Evolutionary conservation across 2,797 vertebrate genomes (phyloP), one percentile per base, ranked within the genome.

Genomic region (Etheostoma nigrum): DNA sequence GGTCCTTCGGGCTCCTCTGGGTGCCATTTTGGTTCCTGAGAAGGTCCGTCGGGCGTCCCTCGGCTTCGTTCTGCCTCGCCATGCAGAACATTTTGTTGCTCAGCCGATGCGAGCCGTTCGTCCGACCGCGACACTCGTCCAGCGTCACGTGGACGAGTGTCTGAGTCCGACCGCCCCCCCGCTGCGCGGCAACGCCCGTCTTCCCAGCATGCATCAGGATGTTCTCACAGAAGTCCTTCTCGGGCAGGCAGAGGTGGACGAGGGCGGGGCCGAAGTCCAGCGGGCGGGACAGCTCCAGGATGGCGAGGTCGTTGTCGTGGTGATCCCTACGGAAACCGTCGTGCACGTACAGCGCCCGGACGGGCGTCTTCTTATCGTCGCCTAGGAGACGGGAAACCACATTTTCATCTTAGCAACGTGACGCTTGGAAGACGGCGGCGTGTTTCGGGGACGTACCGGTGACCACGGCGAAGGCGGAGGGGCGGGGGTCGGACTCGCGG

Each of bases 21-120:
- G 4, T 1, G 4, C 14, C 14, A 1, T 42, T 48, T 6, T 18
- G 59, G 4, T 16, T 47, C 40, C 14, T 42, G 0, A 0, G 2
- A 1, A 21, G 4, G 10, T 1, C 13, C 0, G 7, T 30, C 4
- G 5, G 51, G 5, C 23, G 40, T 5, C 6, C 1, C 14, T 30
- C 23, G 30, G 4, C 25, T 15, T 6, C 18, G 0, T 45, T 72
- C 2, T 4, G 57, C 10, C n/a, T 64, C 63, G 15, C 83, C 87
- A 96, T 96, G 45, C 97, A 98, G 60, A 96, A 97, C 91, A 96
- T 96, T 74, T 97, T 96, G 64, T 97, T 98, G 1, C 94, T 97
- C 72, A 97, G 87, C 0, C 90, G 89, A 67, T 96, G 89, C 0
- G 94, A 95, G 30, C 91, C 4, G 3, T 96, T 96, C 14, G 96